Evolutionary conservation across 2,888 invertebrate genomes (phyloP).

Genomic region (Isoperla grammatica): DNA sequence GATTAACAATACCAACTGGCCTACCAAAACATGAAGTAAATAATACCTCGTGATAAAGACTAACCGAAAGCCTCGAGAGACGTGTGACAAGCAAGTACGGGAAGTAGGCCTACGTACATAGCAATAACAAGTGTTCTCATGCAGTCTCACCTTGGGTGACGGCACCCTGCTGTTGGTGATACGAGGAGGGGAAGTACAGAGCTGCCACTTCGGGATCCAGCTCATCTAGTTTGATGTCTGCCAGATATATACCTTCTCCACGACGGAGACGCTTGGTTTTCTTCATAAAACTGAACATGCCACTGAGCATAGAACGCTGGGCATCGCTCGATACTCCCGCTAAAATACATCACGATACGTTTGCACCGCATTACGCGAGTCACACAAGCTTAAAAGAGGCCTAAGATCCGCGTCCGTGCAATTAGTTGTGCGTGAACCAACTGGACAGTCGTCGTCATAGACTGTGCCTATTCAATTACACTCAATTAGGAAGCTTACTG

Average conservation of each 20-base stretch:
- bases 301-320: slow-evolving; percentile 72
- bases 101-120: background rate
- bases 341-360: too few species aligned
- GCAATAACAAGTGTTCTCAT: slow-evolving; percentile 26
- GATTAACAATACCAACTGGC: too few species aligned
- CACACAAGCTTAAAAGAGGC: too few species aligned
- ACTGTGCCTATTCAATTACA: too few species aligned
- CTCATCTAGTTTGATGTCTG: slow-evolving; percentile 81
- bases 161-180: slow-evolving; percentile 35
- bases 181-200: slow-evolving; percentile 71
- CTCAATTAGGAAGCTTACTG: too few species aligned
- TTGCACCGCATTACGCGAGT: too few species aligned
- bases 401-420: too few species aligned
- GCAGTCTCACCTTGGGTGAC: slow-evolving; percentile 14
- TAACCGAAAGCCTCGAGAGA: background rate
- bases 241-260: slow-evolving; percentile 82
- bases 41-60: background rate
- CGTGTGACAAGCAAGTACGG: background rate
- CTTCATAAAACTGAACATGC: slow-evolving; percentile 92
- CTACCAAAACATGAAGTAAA: too few species aligned
- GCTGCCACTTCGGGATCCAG: slow-evolving; percentile 90
- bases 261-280: slow-evolving; percentile 58
- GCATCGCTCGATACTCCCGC: slow-evolving; percentile 37
- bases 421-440: too few species aligned
- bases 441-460: too few species aligned